Evolutionary conservation across 2,888 invertebrate species (phyloP).

Genomic region (Pachymerium ferrugineum): DNA sequence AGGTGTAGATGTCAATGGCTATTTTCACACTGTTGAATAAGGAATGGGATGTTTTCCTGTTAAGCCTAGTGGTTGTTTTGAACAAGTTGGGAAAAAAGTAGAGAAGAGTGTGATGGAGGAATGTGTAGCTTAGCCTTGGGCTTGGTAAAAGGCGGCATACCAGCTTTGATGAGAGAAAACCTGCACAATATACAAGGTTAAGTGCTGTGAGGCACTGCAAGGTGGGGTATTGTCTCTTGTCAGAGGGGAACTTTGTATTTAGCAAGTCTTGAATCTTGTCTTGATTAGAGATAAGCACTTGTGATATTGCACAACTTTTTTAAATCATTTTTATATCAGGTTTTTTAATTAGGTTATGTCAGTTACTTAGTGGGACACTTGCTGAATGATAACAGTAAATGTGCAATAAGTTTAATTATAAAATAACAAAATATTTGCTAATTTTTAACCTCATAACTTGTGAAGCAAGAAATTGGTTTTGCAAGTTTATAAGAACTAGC

Average conservation of each 20-base stretch:
- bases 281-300: slow-evolving; percentile 25
- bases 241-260: slow-evolving; percentile 24
- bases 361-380: no score
- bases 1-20: slow-evolving; percentile 25
- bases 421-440: no score
- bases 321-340: neutral
- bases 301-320: slow-evolving; percentile 3
- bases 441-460: no score
- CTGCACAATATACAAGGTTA: slow-evolving; percentile 27
- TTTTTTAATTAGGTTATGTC: no score
- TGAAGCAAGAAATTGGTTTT: no score
- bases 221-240: slow-evolving; percentile 27
- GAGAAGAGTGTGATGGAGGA: slow-evolving; percentile 24
- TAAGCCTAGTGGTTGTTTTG: neutral
- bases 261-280: slow-evolving; percentile 25
- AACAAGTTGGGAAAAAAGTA: slow-evolving; percentile 5
- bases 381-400: no score
- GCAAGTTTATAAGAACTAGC: no score
- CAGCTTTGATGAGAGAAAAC: slow-evolving; percentile 28
- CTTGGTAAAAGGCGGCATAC: slow-evolving; percentile 26
- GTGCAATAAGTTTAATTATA: no score
- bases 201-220: slow-evolving; percentile 24
- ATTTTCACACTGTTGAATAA: slow-evolving; percentile 14
- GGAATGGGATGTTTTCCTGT: slow-evolving; percentile 7
- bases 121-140: slow-evolving; percentile 29